Base-by-base conservation (phyloP, 2,888 invertebrate species). In the Arrhopalites spinosus region DNA sequence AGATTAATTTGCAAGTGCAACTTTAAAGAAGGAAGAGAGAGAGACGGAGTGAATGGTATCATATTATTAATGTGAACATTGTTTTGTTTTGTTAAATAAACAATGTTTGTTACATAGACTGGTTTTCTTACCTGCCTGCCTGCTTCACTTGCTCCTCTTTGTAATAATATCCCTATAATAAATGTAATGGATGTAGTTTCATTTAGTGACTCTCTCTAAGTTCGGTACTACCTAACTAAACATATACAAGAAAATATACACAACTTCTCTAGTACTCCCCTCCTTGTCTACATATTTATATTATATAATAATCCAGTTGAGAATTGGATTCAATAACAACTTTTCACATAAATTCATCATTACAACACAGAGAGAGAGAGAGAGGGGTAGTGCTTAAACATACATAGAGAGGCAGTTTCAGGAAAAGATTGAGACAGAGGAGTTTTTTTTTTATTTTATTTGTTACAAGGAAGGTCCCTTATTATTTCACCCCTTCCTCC, bases 1-100 rank as follows among this genome's bases (percentile, higher is more conserved):
- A 74, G 70, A 74, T 74, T 77, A 73, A 77, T 77, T 74, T 77
- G 77, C 77, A 76, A 76, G 73, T 74, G 70, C 61, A 66, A 66
- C 66, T 66, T 66, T 45, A 30, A 29, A 20, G 30, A 64, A 17
- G 13, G 25, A 25, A 75, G 45, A 43, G 53, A 64, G 61, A 74
- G 29, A 43, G 73, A 61, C 27, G 45, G 68, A 59, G 68, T 30
- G 63, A 72, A 67, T 64, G 73, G 69, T 74, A 77, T 70, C 77
- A 56, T 74, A 69, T 59, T 74, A 74, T 77, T 77, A 77, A 77
- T 77, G 77, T 70, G 56, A 74, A 77, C 73, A 66, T 67, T 77
- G 77, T 74, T 77, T 77, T 73, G 74, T 11, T 36, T 7, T n/a
- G 11, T 70, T 77, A 77, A 77, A 77, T 77, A 73, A 77, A 77